Evolutionary conservation across 2,888 invertebrate species (phyloP), one percentile per base, ranked within the genome.

Genomic region (Tetanocera ferruginea): DNA sequence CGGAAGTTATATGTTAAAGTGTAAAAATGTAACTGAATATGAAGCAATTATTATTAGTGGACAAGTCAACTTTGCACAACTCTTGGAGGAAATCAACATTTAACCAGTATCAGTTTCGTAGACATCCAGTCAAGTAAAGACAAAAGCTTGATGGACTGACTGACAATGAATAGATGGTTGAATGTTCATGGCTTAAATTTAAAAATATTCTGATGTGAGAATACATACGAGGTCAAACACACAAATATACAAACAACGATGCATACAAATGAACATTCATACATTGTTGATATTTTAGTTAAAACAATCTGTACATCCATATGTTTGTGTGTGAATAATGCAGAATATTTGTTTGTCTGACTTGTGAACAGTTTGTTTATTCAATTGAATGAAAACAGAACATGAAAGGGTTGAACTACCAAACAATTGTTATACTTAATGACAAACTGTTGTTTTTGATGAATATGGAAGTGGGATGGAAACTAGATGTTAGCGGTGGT

Each of bases 101-200:
- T 75, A 57, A 72, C 57, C 34, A 66, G 34, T 75, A 75, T 69
- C 69, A 49, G 31, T 76, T 67, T 67, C 76, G 34, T 19, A n/a
- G n/a, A 57, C 17, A 11, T 17, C 55, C 23, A 51, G 25, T 49
- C 9, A 51, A 70, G 67, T 43, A 25, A 25, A 28, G 5, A 34
- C 19, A 43, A 34, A 67, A 37, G 37, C 5, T n/a, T 25, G 43
- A 67, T 43, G 28, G 31, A n/a, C 5, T 25, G 66, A 66, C 14
- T 17, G 34, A 31, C 28, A 57, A 57, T 25, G 57, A 0, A 11
- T 19, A 25, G 19, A 25, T 19, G 57, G 8, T 19, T 2, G 4
- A 19, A 57, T 19, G 25, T 19, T 57, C 8, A 57, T 23, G 19
- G 25, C 25, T 57, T 6, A 57, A 57, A 57, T 6, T 57, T 25